A percentile compares a stretch with the other conserved stretches of the same genome.
phyloP scores from a whole-genome alignment of 2,888 invertebrate genomes.

The Hyles lineata region DNA sequence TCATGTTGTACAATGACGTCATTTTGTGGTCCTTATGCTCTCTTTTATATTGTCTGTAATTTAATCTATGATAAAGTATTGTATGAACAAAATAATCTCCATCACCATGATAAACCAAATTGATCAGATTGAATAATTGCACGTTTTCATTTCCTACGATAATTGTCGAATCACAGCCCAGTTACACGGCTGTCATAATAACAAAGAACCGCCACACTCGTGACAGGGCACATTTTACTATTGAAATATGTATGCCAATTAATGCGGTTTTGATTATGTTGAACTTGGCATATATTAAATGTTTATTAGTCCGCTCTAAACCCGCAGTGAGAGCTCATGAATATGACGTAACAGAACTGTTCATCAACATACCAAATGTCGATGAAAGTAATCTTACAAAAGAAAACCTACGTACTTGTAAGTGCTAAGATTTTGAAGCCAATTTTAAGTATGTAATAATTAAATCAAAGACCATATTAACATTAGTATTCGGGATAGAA shows the following conservation, averaged over 20 bases:
- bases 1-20: neutral
- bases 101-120: neutral
- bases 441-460: no score
- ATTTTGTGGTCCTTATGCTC: neutral
- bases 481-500: no score
- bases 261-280: neutral
- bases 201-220: neutral
- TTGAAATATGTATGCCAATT: neutral
- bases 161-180: neutral
- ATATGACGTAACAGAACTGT: no score
- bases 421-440: no score
- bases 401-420: no score
- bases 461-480: no score
- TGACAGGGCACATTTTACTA: slow-evolving; percentile 1
- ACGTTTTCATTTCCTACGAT: neutral
- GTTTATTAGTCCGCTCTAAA: no score
- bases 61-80: neutral
- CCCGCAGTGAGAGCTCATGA: no score
- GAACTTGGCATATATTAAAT: neutral
- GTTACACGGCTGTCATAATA: slow-evolving; percentile 3
- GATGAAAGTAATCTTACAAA: no score
- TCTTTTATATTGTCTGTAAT: neutral
- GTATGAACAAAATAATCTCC: neutral
- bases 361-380: no score
- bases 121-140: slow-evolving; percentile 6